Percentiles rank a stretch among this genome's conserved stretches.
Evolutionary conservation across 2,888 invertebrate genomes (phyloP).

Genomic region (Xestia c-nigrum): DNA sequence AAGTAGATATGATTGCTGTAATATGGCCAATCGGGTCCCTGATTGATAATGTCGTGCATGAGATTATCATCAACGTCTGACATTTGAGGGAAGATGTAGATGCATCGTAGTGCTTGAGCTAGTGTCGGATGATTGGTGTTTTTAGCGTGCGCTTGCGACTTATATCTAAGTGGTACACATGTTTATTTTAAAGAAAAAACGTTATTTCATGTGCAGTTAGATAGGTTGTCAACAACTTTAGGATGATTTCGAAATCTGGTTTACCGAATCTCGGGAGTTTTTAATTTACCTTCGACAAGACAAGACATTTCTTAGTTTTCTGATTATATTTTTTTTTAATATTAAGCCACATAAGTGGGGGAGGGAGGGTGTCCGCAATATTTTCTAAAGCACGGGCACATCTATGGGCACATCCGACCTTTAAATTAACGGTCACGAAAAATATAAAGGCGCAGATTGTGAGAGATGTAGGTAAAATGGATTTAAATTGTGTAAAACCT

Average conservation of each 20-base stretch:
- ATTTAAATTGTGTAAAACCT: slow-evolving; percentile 41
- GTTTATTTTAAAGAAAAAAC: slow-evolving; percentile 21
- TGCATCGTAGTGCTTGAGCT: slow-evolving; percentile 25
- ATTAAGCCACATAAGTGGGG: too few relatives aligned
- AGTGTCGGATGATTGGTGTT: slow-evolving; percentile 53
- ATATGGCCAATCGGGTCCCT: slow-evolving; percentile 59
- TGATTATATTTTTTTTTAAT: too few relatives aligned
- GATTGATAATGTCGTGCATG: slow-evolving; percentile 66
- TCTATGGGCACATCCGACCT: too few relatives aligned
- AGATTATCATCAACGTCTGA: slow-evolving; percentile 64
- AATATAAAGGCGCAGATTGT: not conserved
- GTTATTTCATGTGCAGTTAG: slow-evolving; percentile 17
- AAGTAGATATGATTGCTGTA: slow-evolving; percentile 60
- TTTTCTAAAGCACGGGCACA: too few relatives aligned
- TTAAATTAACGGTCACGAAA: not conserved
- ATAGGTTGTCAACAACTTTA: not conserved
- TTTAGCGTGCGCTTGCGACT: slow-evolving; percentile 44
- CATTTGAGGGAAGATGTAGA: slow-evolving; percentile 52
- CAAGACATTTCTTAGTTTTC: not conserved
- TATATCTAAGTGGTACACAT: slow-evolving; percentile 9
- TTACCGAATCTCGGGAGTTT: not conserved
- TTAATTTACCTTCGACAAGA: not conserved
- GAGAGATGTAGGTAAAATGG: slow-evolving; percentile 10
- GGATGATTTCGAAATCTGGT: not conserved
- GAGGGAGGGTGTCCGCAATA: too few relatives aligned